These are phyloP conservation scores for Brachyhypopomus gauderio DNA, from an alignment of 2,113 vertebrate species.

Conservation along the genomic window DNA sequence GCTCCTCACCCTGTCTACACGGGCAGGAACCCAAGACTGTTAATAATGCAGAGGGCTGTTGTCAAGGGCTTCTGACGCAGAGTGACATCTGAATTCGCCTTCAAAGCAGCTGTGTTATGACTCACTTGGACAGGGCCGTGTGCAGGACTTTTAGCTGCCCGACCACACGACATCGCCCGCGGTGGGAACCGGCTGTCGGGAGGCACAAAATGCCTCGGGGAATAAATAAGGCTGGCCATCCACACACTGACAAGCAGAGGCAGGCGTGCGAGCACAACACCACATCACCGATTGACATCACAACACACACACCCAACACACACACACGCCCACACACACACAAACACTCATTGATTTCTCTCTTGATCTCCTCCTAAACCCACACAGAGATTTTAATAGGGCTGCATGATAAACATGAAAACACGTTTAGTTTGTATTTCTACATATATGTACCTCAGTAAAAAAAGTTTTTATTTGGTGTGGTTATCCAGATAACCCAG, in stretches of 20 bases:
- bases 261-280: conserved; percentile 51
- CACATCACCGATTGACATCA: conserved; percentile 12
- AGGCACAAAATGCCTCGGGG: conserved; percentile 57
- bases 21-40: conserved; percentile 7
- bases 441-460: no score
- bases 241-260: conserved; percentile 42
- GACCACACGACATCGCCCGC: conserved; percentile 57
- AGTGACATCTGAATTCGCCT: conserved; percentile 57
- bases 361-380: not conserved
- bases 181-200: conserved; percentile 56
- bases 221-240: conserved; percentile 64
- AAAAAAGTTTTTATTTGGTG: no score
- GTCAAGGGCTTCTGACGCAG: conserved; percentile 52
- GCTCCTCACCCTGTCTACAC: not conserved
- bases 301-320: conserved; percentile 11
- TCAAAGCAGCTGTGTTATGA: conserved; percentile 58
- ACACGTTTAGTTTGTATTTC: no score
- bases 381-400: not conserved
- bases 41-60: conserved; percentile 16
- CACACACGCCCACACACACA: conserved; percentile 13
- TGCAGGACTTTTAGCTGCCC: conserved; percentile 61
- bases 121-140: conserved; percentile 54
- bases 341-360: conserved; percentile 5
- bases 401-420: no score
- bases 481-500: no score